Evolutionary conservation across 37 sponge, comb jelly and placozoan species (phyloP).

Genomic region (Eunapius fragilis): DNA sequence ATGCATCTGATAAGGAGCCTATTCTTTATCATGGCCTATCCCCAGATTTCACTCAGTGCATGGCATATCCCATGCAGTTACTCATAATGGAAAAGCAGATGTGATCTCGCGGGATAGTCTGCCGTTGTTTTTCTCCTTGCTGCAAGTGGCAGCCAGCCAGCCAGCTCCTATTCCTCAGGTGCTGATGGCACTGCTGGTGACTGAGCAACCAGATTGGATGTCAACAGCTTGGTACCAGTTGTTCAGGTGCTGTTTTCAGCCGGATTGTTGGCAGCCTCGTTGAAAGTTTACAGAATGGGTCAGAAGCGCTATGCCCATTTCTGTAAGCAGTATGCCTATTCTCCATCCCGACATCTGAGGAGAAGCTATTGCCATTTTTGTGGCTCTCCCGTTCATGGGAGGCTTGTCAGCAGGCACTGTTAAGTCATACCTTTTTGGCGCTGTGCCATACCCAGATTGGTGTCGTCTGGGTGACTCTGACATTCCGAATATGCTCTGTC

Average conservation of each 20-base stretch:
- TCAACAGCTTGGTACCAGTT: conserved; percentile 3
- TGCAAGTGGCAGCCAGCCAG: neutral
- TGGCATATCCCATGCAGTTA: conserved; percentile 1
- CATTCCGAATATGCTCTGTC: no score
- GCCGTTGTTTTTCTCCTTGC: conserved; percentile 18
- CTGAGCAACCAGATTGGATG: conserved; percentile 18
- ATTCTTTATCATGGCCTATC: conserved; percentile 30
- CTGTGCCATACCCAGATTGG: no score
- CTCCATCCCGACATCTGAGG: no score
- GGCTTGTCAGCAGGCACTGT: no score
- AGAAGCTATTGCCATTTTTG: no score
- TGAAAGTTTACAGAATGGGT: neutral
- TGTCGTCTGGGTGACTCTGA: no score
- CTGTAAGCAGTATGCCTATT: neutral
- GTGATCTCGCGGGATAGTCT: conserved; percentile 1
- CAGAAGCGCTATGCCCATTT: neutral
- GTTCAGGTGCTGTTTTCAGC: conserved; percentile 30
- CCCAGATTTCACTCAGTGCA: conserved; percentile 13
- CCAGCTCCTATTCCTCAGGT: neutral
- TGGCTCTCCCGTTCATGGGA: no score
- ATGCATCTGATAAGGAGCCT: conserved; percentile 46
- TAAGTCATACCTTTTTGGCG: no score
- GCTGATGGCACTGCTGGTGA: neutral
- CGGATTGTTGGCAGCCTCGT: conserved; percentile 24
- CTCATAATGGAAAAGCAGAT: conserved; percentile 1